These are phyloP conservation scores for Nematopogon swammerdamellus DNA, from an alignment of 2,888 invertebrate species.

Conservation along the genomic window DNA sequence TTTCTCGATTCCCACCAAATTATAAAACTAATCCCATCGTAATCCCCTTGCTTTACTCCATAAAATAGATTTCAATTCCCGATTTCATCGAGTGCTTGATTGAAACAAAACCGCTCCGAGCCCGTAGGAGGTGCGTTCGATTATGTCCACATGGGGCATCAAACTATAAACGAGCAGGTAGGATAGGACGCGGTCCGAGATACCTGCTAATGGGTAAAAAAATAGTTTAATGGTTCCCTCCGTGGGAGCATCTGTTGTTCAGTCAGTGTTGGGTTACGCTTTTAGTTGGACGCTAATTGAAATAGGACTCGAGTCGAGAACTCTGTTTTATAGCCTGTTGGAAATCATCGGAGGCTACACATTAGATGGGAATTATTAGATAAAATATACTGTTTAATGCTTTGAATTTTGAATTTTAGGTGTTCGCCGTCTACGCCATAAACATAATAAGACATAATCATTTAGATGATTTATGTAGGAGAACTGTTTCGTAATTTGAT, in stretches of 20 bases:
- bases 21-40: too few species aligned
- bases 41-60: too few species aligned
- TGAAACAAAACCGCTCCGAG: not conserved
- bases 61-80: too few species aligned
- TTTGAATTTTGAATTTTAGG: too few species aligned
- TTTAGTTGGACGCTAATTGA: slow-evolving; percentile 26
- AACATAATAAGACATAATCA: too few species aligned
- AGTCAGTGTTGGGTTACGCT: slow-evolving; percentile 19
- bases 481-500: too few species aligned
- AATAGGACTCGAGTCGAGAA: slow-evolving; percentile 14
- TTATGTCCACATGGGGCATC: not conserved
- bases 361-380: too few species aligned
- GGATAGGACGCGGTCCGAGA: not conserved
- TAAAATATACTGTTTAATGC: too few species aligned
- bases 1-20: too few species aligned
- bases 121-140: not conserved
- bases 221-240: slow-evolving; percentile 11
- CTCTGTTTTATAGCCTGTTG: not conserved
- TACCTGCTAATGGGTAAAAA: slow-evolving; percentile 32
- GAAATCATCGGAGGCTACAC: not conserved
- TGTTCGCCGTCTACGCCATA: too few species aligned
- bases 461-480: too few species aligned
- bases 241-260: slow-evolving; percentile 12
- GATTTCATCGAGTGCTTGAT: not conserved
- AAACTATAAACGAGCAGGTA: not conserved